These are phyloP conservation scores for Belonocnema kinseyi DNA, from an alignment of 1,140 invertebrate species.

Conservation along the genomic window DNA sequence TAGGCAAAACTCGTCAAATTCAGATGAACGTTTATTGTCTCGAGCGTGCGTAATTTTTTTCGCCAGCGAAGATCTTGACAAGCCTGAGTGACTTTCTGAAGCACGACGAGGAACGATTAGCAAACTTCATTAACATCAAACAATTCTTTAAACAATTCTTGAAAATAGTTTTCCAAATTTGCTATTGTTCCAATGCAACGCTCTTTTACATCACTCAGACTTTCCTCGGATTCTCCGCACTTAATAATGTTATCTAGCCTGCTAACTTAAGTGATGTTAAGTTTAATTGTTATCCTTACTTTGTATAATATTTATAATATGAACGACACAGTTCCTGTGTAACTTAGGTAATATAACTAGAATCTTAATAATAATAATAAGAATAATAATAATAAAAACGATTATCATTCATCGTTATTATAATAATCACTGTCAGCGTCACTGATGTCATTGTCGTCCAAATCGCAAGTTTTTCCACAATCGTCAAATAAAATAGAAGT, in stretches of 20 bases:
- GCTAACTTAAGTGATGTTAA: slow-evolving; percentile 69
- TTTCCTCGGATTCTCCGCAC: slow-evolving; percentile 12
- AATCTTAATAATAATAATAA: slow-evolving; percentile 66
- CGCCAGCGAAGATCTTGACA: slow-evolving; percentile 2
- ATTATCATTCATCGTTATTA: slow-evolving; percentile 54
- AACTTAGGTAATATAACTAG: slow-evolving; percentile 61
- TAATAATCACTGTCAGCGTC: slow-evolving; percentile 41
- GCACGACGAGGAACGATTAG: neutral
- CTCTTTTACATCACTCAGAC: slow-evolving; percentile 19
- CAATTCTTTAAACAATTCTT: neutral
- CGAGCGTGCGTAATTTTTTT: slow-evolving; percentile 11
- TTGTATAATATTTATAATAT: slow-evolving; percentile 64
- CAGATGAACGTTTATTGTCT: slow-evolving; percentile 16
- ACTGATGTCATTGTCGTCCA: slow-evolving; percentile 27
- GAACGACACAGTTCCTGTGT: slow-evolving; percentile 51
- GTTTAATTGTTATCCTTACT: slow-evolving; percentile 64
- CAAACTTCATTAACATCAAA: neutral
- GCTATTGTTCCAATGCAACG: neutral
- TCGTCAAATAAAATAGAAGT: neutral
- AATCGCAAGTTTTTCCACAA: slow-evolving; percentile 2
- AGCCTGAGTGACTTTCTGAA: slow-evolving; percentile 7
- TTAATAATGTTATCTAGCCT: slow-evolving; percentile 58
- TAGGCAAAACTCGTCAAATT: neutral
- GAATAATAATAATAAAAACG: slow-evolving; percentile 62
- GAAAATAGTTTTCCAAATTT: neutral